Evolutionary conservation across 2,888 invertebrate genomes (phyloP).

Genomic region (Synergus itoensis): DNA sequence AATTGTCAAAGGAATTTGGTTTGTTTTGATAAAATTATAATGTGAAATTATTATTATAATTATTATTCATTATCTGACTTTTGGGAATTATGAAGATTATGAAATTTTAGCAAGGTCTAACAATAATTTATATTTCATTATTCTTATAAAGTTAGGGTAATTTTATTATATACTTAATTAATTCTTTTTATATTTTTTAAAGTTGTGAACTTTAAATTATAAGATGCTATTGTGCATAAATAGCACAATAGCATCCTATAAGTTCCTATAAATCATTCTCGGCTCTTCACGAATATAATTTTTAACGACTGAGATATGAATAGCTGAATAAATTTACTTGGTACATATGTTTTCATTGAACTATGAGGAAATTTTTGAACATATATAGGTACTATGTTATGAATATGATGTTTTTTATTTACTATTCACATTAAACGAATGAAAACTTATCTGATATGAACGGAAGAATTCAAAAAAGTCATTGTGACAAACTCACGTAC

Average conservation of each 20-base stretch:
- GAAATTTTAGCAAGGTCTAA: background rate
- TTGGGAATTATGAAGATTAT: background rate
- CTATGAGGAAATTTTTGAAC: background rate
- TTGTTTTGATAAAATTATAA: background rate
- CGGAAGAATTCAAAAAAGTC: background rate
- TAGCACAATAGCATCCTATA: too few species aligned
- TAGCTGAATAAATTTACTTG: background rate
- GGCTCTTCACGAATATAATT: background rate
- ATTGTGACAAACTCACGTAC: background rate
- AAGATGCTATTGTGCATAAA: too few species aligned
- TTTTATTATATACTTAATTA: too few species aligned
- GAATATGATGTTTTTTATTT: background rate
- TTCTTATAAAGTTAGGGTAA: background rate
- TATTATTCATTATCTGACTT: background rate
- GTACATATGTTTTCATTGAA: background rate
- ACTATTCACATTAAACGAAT: background rate
- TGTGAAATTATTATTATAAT: too few species aligned
- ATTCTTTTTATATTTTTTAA: too few species aligned
- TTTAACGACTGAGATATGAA: background rate
- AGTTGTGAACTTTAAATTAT: too few species aligned
- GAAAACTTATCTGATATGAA: background rate
- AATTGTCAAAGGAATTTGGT: conserved; percentile 4
- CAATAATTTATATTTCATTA: background rate
- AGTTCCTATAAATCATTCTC: background rate
- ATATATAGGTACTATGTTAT: background rate